phyloP scores from a whole-genome alignment of 2,113 vertebrate species.

The Microtus montanus region DNA sequence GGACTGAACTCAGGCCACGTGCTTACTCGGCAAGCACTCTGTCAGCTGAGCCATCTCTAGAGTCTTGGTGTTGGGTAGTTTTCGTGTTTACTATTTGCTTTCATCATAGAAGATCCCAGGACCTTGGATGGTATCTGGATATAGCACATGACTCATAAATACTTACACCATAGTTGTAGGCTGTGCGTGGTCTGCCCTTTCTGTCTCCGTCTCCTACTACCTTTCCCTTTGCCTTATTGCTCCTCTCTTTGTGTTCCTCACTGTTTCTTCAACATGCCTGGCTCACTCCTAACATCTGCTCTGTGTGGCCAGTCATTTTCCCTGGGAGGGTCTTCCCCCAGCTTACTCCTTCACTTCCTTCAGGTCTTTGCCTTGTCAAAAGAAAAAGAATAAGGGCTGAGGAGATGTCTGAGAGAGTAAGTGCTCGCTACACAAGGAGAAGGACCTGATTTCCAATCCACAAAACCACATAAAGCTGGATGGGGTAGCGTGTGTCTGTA shows the following conservation, averaged over 20 bases:
- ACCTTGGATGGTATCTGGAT: neutral
- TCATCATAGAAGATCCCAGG: conserved; percentile 1
- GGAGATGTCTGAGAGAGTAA: neutral
- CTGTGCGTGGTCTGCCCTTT: neutral
- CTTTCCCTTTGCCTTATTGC: neutral
- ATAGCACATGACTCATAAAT: neutral
- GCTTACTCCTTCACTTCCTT: neutral
- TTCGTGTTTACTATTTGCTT: conserved; percentile 28
- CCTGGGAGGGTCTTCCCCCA: neutral
- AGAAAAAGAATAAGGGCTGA: neutral
- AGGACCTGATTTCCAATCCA: neutral
- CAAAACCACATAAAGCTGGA: neutral
- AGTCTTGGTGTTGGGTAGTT: too few species aligned
- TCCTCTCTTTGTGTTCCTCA: neutral
- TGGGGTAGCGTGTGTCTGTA: neutral
- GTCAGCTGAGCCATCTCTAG: neutral
- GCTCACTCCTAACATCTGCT: neutral
- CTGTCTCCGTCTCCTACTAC: neutral
- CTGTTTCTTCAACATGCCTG: neutral
- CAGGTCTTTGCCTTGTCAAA: conserved; percentile 13
- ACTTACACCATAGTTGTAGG: neutral
- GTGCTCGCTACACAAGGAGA: neutral
- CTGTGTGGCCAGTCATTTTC: neutral
- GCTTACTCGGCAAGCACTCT: neutral
- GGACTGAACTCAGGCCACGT: neutral